A percentile compares a stretch with the other conserved stretches of the same genome.
Conservation (phyloP, 2,888 invertebrate genomes). For the Apodemia mormo region DNA sequence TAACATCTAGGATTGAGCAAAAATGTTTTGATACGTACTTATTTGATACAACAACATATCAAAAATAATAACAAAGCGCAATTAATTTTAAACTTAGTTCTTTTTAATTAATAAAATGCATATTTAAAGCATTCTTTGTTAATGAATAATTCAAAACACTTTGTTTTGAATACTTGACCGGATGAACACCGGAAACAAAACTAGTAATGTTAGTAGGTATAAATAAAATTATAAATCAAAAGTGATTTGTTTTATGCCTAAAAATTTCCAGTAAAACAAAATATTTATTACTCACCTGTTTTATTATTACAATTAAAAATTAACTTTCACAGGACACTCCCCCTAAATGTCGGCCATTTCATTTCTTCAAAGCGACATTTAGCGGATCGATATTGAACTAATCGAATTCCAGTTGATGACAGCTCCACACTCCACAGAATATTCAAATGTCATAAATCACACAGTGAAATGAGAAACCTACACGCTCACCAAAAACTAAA, state of each 20-base stretch:
- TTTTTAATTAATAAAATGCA: background rate
- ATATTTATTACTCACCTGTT: conserved; percentile 53
- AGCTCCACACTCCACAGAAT: conserved; percentile 35
- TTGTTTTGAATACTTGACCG: conserved; percentile 78
- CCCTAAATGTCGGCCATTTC: conserved; percentile 81
- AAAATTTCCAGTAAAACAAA: background rate
- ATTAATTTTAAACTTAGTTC: background rate
- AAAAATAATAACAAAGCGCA: background rate
- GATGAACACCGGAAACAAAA: conserved; percentile 62
- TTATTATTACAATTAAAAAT: conserved; percentile 53
- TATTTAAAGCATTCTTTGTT: conserved; percentile 23
- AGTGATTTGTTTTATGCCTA: background rate
- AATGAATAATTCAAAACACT: conserved; percentile 38
- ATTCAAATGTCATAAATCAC: conserved; percentile 11
- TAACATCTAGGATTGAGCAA: too few relatives aligned
- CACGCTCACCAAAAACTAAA: too few relatives aligned
- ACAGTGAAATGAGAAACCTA: too few relatives aligned
- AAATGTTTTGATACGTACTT: too few relatives aligned
- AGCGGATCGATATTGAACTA: conserved; percentile 57
- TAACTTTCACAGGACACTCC: conserved; percentile 73
- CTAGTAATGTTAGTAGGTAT: background rate
- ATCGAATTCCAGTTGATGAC: conserved; percentile 34
- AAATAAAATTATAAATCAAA: background rate
- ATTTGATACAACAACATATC: background rate
- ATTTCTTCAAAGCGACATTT: conserved; percentile 74